Conservation (phyloP, 2,888 invertebrate genomes). For the Laothoe populi region DNA sequence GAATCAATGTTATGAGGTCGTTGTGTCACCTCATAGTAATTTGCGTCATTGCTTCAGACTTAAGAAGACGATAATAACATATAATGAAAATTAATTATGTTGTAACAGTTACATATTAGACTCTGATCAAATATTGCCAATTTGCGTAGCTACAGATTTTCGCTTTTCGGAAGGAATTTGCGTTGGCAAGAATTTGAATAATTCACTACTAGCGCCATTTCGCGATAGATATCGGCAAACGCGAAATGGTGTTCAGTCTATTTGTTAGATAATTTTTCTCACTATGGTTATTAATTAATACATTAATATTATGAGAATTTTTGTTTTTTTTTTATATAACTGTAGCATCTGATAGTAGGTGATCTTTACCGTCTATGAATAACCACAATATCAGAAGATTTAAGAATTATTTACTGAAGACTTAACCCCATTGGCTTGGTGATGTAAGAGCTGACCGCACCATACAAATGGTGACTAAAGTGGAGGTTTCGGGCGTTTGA, state of each 20-base stretch:
- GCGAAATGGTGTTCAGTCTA: slow-evolving; percentile 36
- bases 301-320: background rate
- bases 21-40: too few relatives aligned
- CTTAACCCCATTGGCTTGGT: too few relatives aligned
- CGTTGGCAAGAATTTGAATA: slow-evolving; percentile 36
- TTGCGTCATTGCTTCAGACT: too few relatives aligned
- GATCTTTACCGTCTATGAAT: too few relatives aligned
- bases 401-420: too few relatives aligned
- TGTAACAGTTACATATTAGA: background rate
- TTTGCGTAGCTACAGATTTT: background rate
- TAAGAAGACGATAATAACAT: background rate
- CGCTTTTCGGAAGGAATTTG: slow-evolving; percentile 28
- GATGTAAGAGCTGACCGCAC: too few relatives aligned
- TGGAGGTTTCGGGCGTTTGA: too few relatives aligned
- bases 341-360: too few relatives aligned
- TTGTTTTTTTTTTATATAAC: background rate
- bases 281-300: background rate
- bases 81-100: background rate
- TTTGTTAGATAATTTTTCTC: slow-evolving; percentile 30
- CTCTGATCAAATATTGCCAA: background rate
- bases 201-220: slow-evolving; percentile 40
- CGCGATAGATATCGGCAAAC: slow-evolving; percentile 31
- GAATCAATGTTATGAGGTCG: too few relatives aligned
- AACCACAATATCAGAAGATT: too few relatives aligned
- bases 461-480: too few relatives aligned